Evolutionary conservation across 2,797 vertebrate species (phyloP).

Genomic region (Enteromius trimaculatus): DNA sequence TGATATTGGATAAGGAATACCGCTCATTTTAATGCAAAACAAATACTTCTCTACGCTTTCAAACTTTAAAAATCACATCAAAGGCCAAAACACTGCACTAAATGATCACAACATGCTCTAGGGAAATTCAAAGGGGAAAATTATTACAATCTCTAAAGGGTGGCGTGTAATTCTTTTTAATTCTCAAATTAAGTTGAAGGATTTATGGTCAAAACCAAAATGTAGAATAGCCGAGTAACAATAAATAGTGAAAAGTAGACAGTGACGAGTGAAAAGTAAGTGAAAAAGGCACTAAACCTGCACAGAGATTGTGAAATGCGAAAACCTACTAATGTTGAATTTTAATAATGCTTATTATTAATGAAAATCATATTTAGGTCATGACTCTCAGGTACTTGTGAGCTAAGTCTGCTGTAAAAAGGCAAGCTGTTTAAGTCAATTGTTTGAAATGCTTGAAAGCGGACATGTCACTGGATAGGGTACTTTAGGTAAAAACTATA

Average conservation of each 20-base stretch:
- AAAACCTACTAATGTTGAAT: neutral
- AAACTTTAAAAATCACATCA: neutral
- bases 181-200: neutral
- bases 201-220: neutral
- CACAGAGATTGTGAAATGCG: too few relatives aligned
- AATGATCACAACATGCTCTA: slow-evolving; percentile 10
- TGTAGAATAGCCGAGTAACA: neutral
- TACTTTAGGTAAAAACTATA: neutral
- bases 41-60: neutral
- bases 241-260: neutral
- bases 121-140: slow-evolving; percentile 6
- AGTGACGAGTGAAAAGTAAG: too few relatives aligned
- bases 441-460: neutral
- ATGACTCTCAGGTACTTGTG: neutral
- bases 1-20: neutral
- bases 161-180: slow-evolving; percentile 11
- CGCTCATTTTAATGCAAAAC: neutral
- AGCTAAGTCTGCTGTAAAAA: neutral
- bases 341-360: neutral
- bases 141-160: slow-evolving; percentile 7
- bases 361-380: neutral
- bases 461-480: too few relatives aligned
- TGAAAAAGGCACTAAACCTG: too few relatives aligned
- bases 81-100: neutral
- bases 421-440: neutral